These are phyloP conservation scores for Spea bombifrons DNA, from an alignment of 2,113 vertebrate genomes.

Conservation along the genomic window DNA sequence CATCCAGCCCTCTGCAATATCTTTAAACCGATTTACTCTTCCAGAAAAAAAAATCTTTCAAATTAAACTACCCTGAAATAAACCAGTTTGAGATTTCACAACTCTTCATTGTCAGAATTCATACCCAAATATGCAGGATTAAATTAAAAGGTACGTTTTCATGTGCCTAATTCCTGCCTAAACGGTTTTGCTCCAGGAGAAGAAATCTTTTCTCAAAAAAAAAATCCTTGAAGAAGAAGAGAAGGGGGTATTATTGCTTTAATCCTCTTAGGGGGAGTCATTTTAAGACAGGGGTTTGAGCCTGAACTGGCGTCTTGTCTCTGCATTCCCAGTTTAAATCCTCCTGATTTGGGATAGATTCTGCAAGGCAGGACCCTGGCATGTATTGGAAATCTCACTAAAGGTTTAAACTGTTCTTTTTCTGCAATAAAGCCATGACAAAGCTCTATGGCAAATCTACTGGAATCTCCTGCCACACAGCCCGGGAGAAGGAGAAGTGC, in stretches of 20 bases:
- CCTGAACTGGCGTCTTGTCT: slow-evolving; percentile 90
- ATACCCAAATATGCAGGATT: slow-evolving; percentile 79
- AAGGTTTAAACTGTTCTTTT: slow-evolving; percentile 65
- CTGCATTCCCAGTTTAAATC: slow-evolving; percentile 71
- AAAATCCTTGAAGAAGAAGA: slow-evolving; percentile 82
- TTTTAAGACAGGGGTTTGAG: slow-evolving; percentile 88
- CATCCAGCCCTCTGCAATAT: neutral
- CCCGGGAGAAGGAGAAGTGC: neutral
- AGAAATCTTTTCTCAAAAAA: slow-evolving; percentile 95
- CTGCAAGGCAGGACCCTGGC: slow-evolving; percentile 71
- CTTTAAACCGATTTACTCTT: slow-evolving; percentile 40
- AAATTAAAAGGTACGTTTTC: slow-evolving; percentile 74
- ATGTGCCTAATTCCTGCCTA: slow-evolving; percentile 95
- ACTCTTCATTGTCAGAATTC: slow-evolving; percentile 61
- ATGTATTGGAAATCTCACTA: slow-evolving; percentile 75
- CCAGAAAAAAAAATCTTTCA: slow-evolving; percentile 7
- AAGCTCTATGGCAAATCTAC: slow-evolving; percentile 71
- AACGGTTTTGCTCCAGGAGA: slow-evolving; percentile 96
- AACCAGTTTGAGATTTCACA: slow-evolving; percentile 56
- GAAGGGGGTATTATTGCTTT: slow-evolving; percentile 96
- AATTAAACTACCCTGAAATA: slow-evolving; percentile 59
- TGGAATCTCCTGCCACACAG: neutral
- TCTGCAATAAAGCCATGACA: slow-evolving; percentile 71
- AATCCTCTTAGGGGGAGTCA: slow-evolving; percentile 99
- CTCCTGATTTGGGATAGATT: slow-evolving; percentile 66